Percentiles rank a stretch among this genome's conserved stretches.
These are phyloP conservation scores for Phataginus tricuspis DNA, from an alignment of 2,797 vertebrate genomes.

Conservation along the genomic window DNA sequence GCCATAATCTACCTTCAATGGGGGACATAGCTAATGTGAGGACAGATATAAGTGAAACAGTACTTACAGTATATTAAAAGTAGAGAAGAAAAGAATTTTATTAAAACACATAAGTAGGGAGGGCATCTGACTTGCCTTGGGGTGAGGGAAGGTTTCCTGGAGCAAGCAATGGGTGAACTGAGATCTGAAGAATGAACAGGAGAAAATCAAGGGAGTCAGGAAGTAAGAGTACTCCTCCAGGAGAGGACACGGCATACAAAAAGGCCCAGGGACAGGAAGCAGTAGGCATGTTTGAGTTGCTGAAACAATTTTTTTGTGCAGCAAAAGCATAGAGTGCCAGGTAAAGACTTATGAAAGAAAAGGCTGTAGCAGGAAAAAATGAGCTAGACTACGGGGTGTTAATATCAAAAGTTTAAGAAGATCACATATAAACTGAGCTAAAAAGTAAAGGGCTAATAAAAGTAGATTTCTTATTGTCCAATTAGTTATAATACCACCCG, in stretches of 20 bases:
- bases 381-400: background rate
- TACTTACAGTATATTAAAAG: background rate
- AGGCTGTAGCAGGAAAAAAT: background rate
- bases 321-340: background rate
- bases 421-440: background rate
- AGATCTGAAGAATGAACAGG: background rate
- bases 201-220: background rate
- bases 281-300: background rate
- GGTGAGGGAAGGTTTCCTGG: background rate
- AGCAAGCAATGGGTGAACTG: background rate
- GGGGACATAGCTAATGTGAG: background rate
- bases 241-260: background rate
- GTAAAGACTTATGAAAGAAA: background rate
- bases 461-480: background rate
- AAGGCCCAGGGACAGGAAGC: background rate
- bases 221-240: background rate
- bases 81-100: background rate
- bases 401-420: conserved; percentile 34
- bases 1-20: background rate
- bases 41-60: background rate
- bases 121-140: background rate
- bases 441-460: conserved; percentile 2
- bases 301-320: background rate
- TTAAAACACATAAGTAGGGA: background rate
- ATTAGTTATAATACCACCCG: conserved; percentile 39